Evolutionary conservation across 2,888 invertebrate species (phyloP), one percentile per base, ranked within the genome.

Genomic region (Prionchulus punctatus): DNA sequence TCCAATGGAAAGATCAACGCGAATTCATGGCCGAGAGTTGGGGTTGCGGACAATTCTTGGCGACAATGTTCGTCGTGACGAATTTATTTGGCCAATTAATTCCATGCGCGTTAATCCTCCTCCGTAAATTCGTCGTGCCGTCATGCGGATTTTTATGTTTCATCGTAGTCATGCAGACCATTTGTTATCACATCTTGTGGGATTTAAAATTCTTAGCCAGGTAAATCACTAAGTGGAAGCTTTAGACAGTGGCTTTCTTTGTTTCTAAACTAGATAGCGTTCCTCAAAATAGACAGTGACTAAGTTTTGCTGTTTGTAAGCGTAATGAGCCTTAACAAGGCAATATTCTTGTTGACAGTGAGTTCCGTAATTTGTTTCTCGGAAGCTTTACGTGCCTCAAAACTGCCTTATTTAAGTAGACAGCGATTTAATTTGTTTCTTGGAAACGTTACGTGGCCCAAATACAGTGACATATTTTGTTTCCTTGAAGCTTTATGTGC

Each of bases 41-140:
- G 98, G 84, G 85, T 49, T 92, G 94, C 76, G 96, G 96, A 48
- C 83, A 82, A 69, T 83, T 96, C 73, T 74, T 98, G 59, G 92
- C 92, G 53, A 88, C 90, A 21, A 65, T 91, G 62, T 99, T 99
- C 76, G 96, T 99, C 60, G 77, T 99, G 59, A 75, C 91, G 67
- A 99, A 99, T 78, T 80, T 99, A 71, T 65, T 96, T 57, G 94
- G 94, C 12, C 98, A 99, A 76, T 76, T 99, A 49, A 88, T 90
- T 43, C 94, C 94, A 57, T 94, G 96, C 73, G 81, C 85, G 54
- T 90, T 98, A 89, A 91, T 99, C 59, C 81, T 99, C 66, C 81
- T 84, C 60, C 80, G 96, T 72, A 84, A 84, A 71, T 84, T 84
- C 75, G 96, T 98, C 50, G 81, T 85, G 67, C 66, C 74, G 56